Evolutionary conservation across 1,140 invertebrate genomes (phyloP), one percentile per base, ranked within the genome.

Genomic region (Frieseomelitta varia): DNA sequence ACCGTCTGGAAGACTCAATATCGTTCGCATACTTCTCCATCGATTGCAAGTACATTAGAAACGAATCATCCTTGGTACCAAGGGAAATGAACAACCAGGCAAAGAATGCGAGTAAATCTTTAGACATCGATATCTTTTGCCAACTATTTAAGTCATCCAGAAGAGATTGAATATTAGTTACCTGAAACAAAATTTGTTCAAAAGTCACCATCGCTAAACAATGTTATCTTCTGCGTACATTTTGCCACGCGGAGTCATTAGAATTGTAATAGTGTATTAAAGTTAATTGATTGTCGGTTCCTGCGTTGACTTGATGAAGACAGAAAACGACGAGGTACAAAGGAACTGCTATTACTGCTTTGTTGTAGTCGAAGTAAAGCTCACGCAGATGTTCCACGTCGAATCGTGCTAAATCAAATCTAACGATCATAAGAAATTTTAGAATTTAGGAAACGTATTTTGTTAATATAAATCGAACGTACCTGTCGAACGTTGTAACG

Each of bases 401-500:
- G 8, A 94, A 65, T 67, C 91, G 91, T 51, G 91, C 93, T 17
- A 94, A 55, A 81, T 94, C 94, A 84, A 93, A 94, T 78, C 94
- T 95, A 67, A 67, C 39, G 1, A 21, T 73, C 15, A 24, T 2
- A 10, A n/a, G 39, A 4, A 47, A 34, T 53, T 79, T 4, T 15
- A 51, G 27, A 30, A n/a, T 1, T n/a, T 4, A 17, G 30, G 1
- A 1, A 12, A 56, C 71, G 21, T 69, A 34, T 19, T 14, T 51
- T 19, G 47, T 17, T 47, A 56, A 39, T 24, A 39, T 24, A 30
- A 39, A 56, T 30, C 4, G n/a, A 27, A 17, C 74, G 11, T 85
- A 94, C 94, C 91, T 94, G 68, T 95, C 94, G 74, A 95, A 93
- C 14, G 90, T 88, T 0, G 93, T 90, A 51, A 95, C 88, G 21